A percentile compares a stretch with the other conserved stretches of the same genome.
These are phyloP conservation scores for Atta cephalotes DNA, from an alignment of 1,140 invertebrate genomes.

Conservation along the genomic window DNA sequence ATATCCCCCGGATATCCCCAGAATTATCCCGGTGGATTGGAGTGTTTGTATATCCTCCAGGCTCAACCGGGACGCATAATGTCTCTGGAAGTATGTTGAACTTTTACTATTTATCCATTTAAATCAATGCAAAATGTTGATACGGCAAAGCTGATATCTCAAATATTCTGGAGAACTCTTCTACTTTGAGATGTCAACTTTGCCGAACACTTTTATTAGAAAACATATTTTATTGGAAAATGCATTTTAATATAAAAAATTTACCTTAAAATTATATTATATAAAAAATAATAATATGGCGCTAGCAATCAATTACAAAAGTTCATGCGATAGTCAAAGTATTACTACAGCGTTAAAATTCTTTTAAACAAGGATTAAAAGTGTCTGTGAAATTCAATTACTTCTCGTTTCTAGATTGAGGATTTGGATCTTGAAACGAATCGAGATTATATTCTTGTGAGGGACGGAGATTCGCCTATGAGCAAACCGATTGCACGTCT, in stretches of 20 bases:
- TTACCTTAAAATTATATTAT: too few species aligned
- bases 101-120: not conserved
- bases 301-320: too few species aligned
- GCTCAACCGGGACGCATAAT: conserved; percentile 95
- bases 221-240: too few species aligned
- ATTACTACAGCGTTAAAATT: not conserved
- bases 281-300: too few species aligned
- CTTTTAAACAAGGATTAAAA: not conserved
- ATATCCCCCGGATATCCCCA: conserved; percentile 96
- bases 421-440: conserved; percentile 95
- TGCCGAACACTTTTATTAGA: too few species aligned
- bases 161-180: too few species aligned
- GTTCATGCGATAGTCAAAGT: too few species aligned
- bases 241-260: too few species aligned
- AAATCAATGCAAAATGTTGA: too few species aligned
- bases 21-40: conserved; percentile 96
- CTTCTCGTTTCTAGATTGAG: conserved; percentile 88
- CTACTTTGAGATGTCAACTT: too few species aligned
- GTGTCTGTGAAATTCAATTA: not conserved
- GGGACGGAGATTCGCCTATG: conserved; percentile 95
- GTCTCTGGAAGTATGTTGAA: conserved; percentile 90
- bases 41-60: conserved; percentile 96
- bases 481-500: conserved; percentile 93
- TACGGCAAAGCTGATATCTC: too few species aligned
- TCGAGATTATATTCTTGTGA: conserved; percentile 95